These are phyloP conservation scores for Holotrichia oblita DNA, from an alignment of 1,140 invertebrate genomes.

Conservation along the genomic window DNA sequence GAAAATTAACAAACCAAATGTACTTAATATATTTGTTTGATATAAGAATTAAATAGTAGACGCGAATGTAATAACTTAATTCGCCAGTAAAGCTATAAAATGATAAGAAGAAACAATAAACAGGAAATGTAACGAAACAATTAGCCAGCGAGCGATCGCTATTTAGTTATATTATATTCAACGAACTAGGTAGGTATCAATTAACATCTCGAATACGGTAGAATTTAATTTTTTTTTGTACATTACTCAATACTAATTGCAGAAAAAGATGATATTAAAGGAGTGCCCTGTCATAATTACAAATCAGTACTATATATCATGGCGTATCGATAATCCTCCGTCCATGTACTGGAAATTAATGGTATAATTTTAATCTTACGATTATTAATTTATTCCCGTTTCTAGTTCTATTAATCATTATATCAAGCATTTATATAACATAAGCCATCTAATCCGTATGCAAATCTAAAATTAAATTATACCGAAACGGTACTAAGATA, in stretches of 20 bases:
- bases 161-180: too few species aligned
- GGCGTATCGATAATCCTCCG: neutral
- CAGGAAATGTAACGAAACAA: too few species aligned
- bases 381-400: conserved; percentile 10
- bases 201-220: neutral
- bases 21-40: too few species aligned
- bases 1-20: too few species aligned
- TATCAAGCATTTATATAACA: neutral
- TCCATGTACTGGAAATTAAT: conserved; percentile 8
- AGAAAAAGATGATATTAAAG: neutral
- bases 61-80: too few species aligned
- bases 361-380: conserved; percentile 12
- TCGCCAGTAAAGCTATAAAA: too few species aligned
- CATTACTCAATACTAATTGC: neutral
- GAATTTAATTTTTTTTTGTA: neutral
- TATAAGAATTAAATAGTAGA: too few species aligned
- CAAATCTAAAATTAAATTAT: conserved; percentile 1
- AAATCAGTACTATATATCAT: conserved; percentile 2
- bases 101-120: too few species aligned
- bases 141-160: too few species aligned
- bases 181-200: neutral
- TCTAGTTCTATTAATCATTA: conserved; percentile 3
- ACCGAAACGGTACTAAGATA: neutral
- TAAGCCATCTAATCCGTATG: neutral
- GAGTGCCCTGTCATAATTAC: conserved; percentile 13